phyloP scores from a whole-genome alignment of 2,797 vertebrate species.

The Caiman crocodilus region DNA sequence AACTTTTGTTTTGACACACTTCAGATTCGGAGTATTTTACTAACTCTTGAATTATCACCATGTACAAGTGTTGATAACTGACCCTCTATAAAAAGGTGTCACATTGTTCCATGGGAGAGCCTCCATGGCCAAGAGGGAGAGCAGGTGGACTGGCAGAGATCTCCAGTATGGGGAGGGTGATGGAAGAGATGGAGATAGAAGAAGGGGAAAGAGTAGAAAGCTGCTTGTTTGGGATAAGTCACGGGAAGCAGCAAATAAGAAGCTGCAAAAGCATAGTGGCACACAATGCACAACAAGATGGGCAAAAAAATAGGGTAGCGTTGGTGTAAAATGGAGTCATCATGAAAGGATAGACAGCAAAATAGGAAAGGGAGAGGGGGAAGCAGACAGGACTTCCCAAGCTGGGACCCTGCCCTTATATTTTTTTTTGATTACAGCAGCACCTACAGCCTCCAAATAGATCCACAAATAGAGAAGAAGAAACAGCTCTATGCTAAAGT shows the following conservation, averaged over 20 bases:
- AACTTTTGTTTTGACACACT: neutral
- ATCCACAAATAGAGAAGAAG: neutral
- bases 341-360: rapidly evolving
- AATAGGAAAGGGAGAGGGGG: rapidly evolving
- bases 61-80: neutral
- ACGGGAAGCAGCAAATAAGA: rapidly evolving
- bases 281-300: neutral
- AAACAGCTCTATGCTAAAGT: neutral
- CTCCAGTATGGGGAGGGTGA: neutral
- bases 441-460: neutral
- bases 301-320: neutral
- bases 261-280: rapidly evolving
- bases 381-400: neutral
- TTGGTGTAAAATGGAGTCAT: neutral
- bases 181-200: neutral
- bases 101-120: neutral
- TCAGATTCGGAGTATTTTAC: neutral
- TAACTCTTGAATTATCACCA: conserved; percentile 22
- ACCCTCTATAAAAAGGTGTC: rapidly evolving
- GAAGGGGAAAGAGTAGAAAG: neutral
- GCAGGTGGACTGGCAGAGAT: neutral
- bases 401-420: neutral
- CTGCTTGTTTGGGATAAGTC: neutral
- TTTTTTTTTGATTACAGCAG: neutral
- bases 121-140: rapidly evolving